Evolutionary conservation across 2,797 vertebrate species (phyloP).

Genomic region (Myotis pilosus): DNA sequence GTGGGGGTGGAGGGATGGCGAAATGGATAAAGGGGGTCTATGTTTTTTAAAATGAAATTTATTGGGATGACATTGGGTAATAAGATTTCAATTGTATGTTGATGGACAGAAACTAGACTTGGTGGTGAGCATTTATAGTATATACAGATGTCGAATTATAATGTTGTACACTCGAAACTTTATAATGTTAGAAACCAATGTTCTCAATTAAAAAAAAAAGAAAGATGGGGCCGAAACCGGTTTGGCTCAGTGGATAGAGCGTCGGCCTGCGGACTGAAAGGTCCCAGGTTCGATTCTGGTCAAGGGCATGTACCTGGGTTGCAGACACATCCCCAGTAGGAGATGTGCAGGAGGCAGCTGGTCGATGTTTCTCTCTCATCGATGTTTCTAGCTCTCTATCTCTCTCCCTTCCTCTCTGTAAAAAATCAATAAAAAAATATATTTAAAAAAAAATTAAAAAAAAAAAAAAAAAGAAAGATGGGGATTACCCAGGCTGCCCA

Average conservation of each 20-base stretch:
- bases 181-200: not conserved
- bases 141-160: not conserved
- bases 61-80: not conserved
- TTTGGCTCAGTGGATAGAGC: too few species aligned
- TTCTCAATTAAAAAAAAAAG: not conserved
- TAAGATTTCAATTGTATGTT: not conserved
- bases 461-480: not conserved
- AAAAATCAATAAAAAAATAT: too few species aligned
- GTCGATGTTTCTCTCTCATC: too few species aligned
- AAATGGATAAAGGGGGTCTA: not conserved
- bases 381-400: too few species aligned
- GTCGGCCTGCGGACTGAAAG: too few species aligned
- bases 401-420: too few species aligned
- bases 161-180: not conserved
- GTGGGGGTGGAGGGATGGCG: not conserved
- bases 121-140: not conserved
- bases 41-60: not conserved
- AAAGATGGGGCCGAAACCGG: too few species aligned
- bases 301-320: too few species aligned
- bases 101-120: not conserved
- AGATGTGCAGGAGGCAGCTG: too few species aligned
- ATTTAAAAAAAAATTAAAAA: too few species aligned
- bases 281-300: too few species aligned
- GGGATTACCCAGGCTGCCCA: not conserved
- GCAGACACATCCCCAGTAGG: too few species aligned